Evolutionary conservation across 2,113 vertebrate species (phyloP).

Genomic region (Hucho hucho): DNA sequence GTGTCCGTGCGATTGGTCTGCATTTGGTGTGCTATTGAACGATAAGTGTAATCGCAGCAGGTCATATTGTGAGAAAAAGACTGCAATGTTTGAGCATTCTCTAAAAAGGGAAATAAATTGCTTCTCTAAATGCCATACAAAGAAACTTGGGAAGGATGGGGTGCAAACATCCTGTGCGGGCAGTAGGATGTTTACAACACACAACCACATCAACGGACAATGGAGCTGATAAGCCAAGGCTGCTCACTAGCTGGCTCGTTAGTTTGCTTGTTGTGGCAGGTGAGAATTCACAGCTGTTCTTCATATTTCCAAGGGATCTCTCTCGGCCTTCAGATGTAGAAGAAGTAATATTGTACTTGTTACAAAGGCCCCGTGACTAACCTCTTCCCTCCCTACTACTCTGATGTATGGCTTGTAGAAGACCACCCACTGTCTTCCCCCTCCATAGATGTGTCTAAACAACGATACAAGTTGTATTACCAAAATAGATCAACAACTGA

Average conservation of each 20-base stretch:
- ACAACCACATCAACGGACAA: conserved; percentile 32
- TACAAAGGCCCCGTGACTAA: conserved; percentile 51
- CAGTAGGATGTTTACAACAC: conserved; percentile 61
- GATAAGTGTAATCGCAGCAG: conserved; percentile 25
- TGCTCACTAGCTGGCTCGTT: conserved; percentile 19
- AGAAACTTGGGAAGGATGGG: conserved; percentile 28
- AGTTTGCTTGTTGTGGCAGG: not conserved
- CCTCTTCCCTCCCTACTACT: conserved; percentile 41
- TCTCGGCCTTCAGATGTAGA: conserved; percentile 18
- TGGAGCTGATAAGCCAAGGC: conserved; percentile 42
- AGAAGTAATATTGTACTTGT: conserved; percentile 49
- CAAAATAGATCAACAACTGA: not conserved
- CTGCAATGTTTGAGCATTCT: conserved; percentile 7
- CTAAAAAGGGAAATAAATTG: conserved; percentile 32
- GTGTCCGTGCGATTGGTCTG: not conserved
- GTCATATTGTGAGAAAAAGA: conserved; percentile 20
- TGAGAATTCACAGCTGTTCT: conserved; percentile 50
- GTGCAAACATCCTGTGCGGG: conserved; percentile 57
- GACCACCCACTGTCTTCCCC: conserved; percentile 41
- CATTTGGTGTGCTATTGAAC: not conserved
- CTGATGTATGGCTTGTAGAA: conserved; percentile 36
- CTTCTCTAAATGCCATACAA: conserved; percentile 38
- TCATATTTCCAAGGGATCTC: conserved; percentile 26
- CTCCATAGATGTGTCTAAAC: not conserved
- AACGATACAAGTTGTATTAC: not conserved